Percentiles rank a stretch among this genome's conserved stretches.
Conservation (phyloP, 2,888 invertebrate species). For the Melieria picta region DNA sequence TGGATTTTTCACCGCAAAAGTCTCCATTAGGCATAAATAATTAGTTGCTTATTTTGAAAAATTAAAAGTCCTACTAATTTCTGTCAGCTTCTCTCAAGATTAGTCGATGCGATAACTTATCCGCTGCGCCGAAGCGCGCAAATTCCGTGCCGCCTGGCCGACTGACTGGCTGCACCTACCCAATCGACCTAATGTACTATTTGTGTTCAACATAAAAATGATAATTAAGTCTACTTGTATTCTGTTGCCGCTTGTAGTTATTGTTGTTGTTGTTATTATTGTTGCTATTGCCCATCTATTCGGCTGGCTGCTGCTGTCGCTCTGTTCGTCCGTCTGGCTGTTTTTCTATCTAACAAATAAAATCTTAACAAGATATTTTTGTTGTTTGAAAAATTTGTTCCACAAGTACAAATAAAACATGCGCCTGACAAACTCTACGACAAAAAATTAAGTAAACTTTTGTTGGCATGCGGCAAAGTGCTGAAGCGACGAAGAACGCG, state of each 20-base stretch:
- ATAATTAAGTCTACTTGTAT: constrained; percentile 63
- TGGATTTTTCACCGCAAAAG: too few species aligned
- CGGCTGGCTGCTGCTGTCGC: not conserved
- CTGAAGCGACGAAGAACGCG: constrained; percentile 35
- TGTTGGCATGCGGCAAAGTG: constrained; percentile 39
- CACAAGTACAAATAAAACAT: constrained; percentile 60
- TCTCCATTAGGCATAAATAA: too few species aligned
- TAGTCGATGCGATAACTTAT: not conserved
- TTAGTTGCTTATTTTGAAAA: not conserved
- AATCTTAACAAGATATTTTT: constrained; percentile 64
- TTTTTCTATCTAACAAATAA: constrained; percentile 57
- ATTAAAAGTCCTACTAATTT: constrained; percentile 3
- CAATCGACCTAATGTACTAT: constrained; percentile 45
- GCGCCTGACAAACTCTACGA: constrained; percentile 50
- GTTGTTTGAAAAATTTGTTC: constrained; percentile 54
- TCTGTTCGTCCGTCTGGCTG: not conserved
- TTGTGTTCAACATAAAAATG: constrained; percentile 51
- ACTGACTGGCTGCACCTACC: constrained; percentile 6
- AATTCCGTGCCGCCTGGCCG: not conserved
- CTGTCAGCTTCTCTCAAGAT: not conserved
- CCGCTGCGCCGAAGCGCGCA: too few species aligned
- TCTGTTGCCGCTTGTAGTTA: constrained; percentile 15
- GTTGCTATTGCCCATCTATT: not conserved
- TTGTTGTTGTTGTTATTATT: not conserved
- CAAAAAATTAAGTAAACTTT: constrained; percentile 30